Evolutionary conservation across 2,797 vertebrate species (phyloP), one percentile per base, ranked within the genome.

Genomic region (Pygocentrus nattereri): DNA sequence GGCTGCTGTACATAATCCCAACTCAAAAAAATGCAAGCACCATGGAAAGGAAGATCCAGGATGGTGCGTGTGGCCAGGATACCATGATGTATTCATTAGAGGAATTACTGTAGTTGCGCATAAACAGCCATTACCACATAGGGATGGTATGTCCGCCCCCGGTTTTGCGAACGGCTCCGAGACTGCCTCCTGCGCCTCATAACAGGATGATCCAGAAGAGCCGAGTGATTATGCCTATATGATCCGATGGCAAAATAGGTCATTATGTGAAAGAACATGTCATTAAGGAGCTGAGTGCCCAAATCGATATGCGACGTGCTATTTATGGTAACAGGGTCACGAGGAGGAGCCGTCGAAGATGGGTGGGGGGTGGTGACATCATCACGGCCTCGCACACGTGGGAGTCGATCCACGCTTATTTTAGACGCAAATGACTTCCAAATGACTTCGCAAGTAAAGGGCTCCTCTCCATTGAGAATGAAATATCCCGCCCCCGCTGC

Each of bases 261-360:
- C 93, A 91, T 91, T 90, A 89, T 88, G 90, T 87, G 6, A 72
- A 88, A 91, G n/a, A 91, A 88, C 90, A 88, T 84, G 92, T 93
- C 91, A 91, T 86, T 90, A 92, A 91, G 90, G 87, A 87, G 80
- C 87, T 76, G 61, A 78, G 87, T 90, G 89, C 85, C 86, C 90
- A 89, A 94, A 94, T 95, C 93, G 89, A 95, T 94, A 93, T 82
- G 83, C 80, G 86, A 88, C 88, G 71, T 76, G 85, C 91, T 94
- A 93, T 94, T 93, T 92, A 90, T 92, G 91, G 92, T 89, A 94
- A 94, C 91, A 94, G 92, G 93, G 93, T 93, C 93, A 85, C 44
- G 67, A 89, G 90, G 90, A 93, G 92, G 91, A 93, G 91, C 90
- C 90, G 78, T 52, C 61, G 34, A 69, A 58, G 41, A 44, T 44